phyloP scores from a whole-genome alignment of 2,797 vertebrate genomes.

The Alectoris magna region DNA sequence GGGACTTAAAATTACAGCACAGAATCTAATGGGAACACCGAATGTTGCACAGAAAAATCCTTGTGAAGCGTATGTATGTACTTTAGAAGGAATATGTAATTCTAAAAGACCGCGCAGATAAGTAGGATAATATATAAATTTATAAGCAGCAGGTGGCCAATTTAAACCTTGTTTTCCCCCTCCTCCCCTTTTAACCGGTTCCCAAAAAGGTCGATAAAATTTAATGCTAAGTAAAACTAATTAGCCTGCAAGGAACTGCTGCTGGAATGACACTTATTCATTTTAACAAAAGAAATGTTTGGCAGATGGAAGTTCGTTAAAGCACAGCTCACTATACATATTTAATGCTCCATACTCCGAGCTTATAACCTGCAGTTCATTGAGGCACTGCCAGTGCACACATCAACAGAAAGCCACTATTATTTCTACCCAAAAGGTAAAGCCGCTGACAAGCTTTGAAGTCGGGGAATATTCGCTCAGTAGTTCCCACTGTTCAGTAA shows the following conservation, averaged over 20 bases:
- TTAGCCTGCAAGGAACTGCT: slow-evolving; percentile 62
- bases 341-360: slow-evolving; percentile 60
- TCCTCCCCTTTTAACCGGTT: neutral
- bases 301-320: slow-evolving; percentile 43
- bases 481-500: slow-evolving; percentile 40
- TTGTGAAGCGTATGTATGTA: neutral
- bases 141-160: slow-evolving; percentile 46
- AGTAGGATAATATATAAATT: slow-evolving; percentile 62
- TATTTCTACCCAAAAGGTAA: slow-evolving; percentile 56
- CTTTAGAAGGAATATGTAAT: slow-evolving; percentile 48
- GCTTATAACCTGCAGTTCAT: slow-evolving; percentile 63
- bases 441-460: slow-evolving; percentile 61
- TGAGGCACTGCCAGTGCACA: slow-evolving; percentile 31
- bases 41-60: slow-evolving; percentile 49
- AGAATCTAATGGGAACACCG: slow-evolving; percentile 40
- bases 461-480: neutral
- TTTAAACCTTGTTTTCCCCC: slow-evolving; percentile 1
- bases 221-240: slow-evolving; percentile 59
- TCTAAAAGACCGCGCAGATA: slow-evolving; percentile 39
- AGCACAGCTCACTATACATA: slow-evolving; percentile 67
- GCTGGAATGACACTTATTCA: slow-evolving; percentile 62
- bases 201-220: slow-evolving; percentile 48
- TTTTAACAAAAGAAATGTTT: slow-evolving; percentile 46
- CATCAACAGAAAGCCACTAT: slow-evolving; percentile 42
- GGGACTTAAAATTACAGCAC: slow-evolving; percentile 40